These are phyloP conservation scores for Pogonocichla stellata DNA, from an alignment of 2,113 vertebrate species.

Conservation along the genomic window DNA sequence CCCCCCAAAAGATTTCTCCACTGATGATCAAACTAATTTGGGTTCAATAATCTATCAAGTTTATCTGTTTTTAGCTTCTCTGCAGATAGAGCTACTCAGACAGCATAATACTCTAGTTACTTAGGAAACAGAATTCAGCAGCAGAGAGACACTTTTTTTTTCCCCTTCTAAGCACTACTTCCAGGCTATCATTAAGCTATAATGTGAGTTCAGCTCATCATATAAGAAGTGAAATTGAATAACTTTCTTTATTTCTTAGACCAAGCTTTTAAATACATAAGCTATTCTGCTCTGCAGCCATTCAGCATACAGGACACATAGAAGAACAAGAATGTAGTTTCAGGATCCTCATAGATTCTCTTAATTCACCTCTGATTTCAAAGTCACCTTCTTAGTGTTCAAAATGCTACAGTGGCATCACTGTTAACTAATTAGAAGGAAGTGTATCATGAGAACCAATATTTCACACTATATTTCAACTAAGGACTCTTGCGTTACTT, in stretches of 20 bases:
- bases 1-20: neutral
- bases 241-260: neutral
- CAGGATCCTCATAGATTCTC: neutral
- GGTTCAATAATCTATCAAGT: neutral
- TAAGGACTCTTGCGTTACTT: neutral
- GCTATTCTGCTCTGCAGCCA: neutral
- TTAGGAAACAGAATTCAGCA: neutral
- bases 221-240: neutral
- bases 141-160: neutral
- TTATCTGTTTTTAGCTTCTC: neutral
- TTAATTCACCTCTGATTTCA: neutral
- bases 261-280: neutral
- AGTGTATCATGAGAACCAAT: neutral
- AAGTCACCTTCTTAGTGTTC: neutral
- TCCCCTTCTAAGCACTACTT: neutral
- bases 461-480: neutral
- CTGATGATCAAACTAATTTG: neutral
- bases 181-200: neutral
- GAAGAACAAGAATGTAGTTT: neutral
- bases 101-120: neutral
- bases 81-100: neutral
- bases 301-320: neutral
- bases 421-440: neutral
- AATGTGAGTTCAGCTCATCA: neutral
- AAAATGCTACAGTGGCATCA: neutral